phyloP scores from a whole-genome alignment of 2,113 vertebrate species.

The Chionodraco myersi region DNA sequence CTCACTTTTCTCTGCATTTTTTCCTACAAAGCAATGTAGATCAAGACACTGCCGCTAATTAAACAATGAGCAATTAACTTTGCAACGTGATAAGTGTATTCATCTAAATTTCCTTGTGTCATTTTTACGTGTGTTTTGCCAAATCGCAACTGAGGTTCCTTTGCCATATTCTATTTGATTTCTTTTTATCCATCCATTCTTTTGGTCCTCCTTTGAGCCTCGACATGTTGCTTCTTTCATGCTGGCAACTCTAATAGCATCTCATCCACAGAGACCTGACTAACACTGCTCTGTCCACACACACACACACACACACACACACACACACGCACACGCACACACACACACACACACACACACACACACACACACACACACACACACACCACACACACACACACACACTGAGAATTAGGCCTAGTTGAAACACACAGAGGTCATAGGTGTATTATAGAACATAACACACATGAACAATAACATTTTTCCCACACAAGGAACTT shows the following conservation, averaged over 20 bases:
- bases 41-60: neutral
- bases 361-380: constrained; percentile 15
- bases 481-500: neutral
- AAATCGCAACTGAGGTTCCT: constrained; percentile 22
- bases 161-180: neutral
- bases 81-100: constrained; percentile 3
- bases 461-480: constrained; percentile 4
- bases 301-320: constrained; percentile 24
- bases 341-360: constrained; percentile 9
- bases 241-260: constrained; percentile 71
- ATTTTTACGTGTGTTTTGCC: constrained; percentile 36
- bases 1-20: constrained; percentile 20
- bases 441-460: constrained; percentile 28
- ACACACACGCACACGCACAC: constrained; percentile 8
- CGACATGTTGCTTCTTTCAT: constrained; percentile 55
- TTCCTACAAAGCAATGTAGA: neutral
- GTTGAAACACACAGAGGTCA: constrained; percentile 29
- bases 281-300: constrained; percentile 1
- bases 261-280: constrained; percentile 55
- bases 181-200: neutral
- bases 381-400: neutral
- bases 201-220: constrained; percentile 52
- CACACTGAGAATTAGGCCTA: neutral
- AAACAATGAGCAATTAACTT: constrained; percentile 12
- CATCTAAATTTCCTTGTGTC: neutral